Conservation (phyloP, 92 coral and sea anemone species). For the Desmophyllum pertusum region DNA sequence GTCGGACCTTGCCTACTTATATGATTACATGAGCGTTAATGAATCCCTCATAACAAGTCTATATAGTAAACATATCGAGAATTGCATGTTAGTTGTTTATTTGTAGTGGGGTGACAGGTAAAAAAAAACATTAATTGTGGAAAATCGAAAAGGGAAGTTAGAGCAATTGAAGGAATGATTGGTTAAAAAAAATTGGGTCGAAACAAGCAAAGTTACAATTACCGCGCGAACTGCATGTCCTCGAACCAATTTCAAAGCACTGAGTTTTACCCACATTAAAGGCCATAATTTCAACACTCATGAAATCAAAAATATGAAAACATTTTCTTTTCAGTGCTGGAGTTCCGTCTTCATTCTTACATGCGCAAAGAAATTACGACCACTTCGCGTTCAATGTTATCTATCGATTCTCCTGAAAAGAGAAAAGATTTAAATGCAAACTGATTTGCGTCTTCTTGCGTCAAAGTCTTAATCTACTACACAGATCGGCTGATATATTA, state of each 20-base stretch:
- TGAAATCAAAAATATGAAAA: neutral
- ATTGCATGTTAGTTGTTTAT: neutral
- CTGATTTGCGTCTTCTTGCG: too few relatives aligned
- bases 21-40: neutral
- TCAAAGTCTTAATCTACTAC: too few relatives aligned
- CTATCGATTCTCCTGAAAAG: neutral
- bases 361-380: neutral
- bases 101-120: neutral
- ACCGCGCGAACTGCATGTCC: neutral
- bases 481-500: too few relatives aligned
- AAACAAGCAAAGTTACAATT: neutral
- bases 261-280: too few relatives aligned
- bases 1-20: neutral
- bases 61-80: neutral
- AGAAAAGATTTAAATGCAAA: too few relatives aligned
- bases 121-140: neutral
- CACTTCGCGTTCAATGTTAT: neutral
- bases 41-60: too few relatives aligned
- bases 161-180: neutral
- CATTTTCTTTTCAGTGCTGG: neutral
- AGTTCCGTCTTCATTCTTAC: neutral
- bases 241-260: too few relatives aligned
- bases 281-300: neutral
- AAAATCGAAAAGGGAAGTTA: neutral
- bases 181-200: neutral